Conservation (phyloP, 2,113 vertebrate genomes). For the Lophochroa leadbeateri region DNA sequence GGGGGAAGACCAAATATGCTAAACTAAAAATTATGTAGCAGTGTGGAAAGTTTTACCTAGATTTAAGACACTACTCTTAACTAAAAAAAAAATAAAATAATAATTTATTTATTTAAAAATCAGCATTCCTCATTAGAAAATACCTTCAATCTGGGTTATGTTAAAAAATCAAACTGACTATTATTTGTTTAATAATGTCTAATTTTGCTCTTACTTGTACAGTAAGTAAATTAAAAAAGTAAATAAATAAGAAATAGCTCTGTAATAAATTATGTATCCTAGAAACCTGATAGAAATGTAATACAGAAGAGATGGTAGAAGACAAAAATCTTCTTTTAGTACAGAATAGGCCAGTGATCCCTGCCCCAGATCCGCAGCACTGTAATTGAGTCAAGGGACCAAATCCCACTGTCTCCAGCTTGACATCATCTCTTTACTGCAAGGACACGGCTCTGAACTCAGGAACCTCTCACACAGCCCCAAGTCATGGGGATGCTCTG, state of each 20-base stretch:
- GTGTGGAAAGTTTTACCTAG: not conserved
- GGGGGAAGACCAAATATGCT: not conserved
- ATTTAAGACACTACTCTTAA: not conserved
- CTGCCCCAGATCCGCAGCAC: not conserved
- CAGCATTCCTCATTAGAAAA: not conserved
- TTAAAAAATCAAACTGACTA: not conserved
- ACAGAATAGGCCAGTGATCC: not conserved
- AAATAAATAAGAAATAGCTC: not conserved
- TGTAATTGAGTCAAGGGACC: not conserved
- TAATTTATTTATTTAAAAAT: not conserved
- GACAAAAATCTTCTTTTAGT: not conserved
- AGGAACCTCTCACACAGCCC: not conserved
- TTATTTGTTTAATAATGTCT: not conserved
- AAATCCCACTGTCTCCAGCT: not conserved
- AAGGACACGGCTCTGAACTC: not conserved
- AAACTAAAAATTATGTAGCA: not conserved
- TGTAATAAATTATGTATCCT: not conserved
- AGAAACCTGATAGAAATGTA: not conserved
- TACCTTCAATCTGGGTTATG: not conserved
- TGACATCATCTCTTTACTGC: not conserved
- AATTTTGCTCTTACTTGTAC: not conserved
- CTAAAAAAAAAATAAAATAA: not conserved
- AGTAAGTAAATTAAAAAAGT: not conserved
- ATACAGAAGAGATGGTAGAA: not conserved
- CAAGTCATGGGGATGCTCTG: not conserved